These are phyloP conservation scores for Pteropus alecto DNA, from an alignment of 2,113 vertebrate genomes.

Conservation along the genomic window DNA sequence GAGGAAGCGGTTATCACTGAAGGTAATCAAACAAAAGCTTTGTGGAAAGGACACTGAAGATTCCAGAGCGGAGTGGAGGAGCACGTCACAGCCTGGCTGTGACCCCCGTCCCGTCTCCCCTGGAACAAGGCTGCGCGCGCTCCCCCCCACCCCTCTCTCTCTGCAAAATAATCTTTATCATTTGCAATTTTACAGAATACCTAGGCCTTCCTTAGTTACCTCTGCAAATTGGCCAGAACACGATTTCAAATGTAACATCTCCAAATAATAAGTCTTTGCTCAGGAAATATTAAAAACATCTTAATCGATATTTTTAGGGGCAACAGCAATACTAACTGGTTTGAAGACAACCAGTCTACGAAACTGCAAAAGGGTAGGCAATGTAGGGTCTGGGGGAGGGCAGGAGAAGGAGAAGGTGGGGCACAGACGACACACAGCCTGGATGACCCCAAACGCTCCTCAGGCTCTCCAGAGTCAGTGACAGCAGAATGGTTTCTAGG, in stretches of 20 bases:
- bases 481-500: background rate
- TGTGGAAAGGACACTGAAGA: background rate
- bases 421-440: background rate
- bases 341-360: background rate
- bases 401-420: background rate
- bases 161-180: background rate
- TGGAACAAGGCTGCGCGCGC: background rate
- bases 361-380: background rate
- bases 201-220: background rate
- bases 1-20: background rate
- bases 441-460: background rate
- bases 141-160: background rate
- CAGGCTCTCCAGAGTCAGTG: background rate
- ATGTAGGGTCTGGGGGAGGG: background rate
- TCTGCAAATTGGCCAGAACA: background rate
- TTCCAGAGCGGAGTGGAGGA: background rate
- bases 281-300: background rate
- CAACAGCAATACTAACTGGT: background rate
- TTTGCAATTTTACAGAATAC: background rate
- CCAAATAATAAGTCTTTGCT: background rate
- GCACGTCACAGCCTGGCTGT: background rate
- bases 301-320: background rate
- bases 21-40: background rate
- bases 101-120: background rate
- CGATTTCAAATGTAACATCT: background rate